Conservation (phyloP, 2,113 vertebrate species). For the Lontra canadensis region DNA sequence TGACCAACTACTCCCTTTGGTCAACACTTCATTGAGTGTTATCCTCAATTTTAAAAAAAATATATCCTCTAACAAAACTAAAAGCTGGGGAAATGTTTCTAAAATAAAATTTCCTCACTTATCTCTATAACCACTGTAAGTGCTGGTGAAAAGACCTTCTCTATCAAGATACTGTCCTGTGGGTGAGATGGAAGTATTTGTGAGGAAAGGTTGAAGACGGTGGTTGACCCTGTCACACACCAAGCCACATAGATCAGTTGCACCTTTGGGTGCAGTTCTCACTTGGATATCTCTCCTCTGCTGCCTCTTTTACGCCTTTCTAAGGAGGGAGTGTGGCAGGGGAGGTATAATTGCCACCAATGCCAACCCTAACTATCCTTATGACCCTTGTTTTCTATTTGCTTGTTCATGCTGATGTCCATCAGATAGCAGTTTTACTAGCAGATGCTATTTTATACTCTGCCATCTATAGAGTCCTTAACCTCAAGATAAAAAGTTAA, state of each 20-base stretch:
- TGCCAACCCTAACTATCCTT: background rate
- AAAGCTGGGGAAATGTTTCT: background rate
- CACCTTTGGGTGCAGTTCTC: background rate
- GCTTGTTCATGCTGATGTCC: background rate
- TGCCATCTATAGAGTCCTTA: background rate
- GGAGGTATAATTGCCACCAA: background rate
- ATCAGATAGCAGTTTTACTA: background rate
- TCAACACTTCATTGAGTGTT: background rate
- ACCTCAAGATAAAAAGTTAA: background rate
- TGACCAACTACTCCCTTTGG: background rate
- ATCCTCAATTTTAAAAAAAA: background rate
- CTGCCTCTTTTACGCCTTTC: background rate
- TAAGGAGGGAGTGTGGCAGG: accelerated
- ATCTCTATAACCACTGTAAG: background rate
- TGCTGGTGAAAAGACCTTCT: background rate
- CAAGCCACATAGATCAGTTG: too few species aligned
- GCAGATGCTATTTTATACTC: background rate
- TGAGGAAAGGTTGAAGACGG: background rate
- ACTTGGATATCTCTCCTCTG: background rate
- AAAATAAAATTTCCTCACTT: background rate
- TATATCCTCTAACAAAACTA: background rate
- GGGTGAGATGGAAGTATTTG: background rate
- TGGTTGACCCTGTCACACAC: accelerated
- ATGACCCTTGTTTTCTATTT: background rate
- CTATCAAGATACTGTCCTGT: background rate